A percentile compares a stretch with the other conserved stretches of the same genome.
These are phyloP conservation scores for Wasmannia auropunctata DNA, from an alignment of 1,140 invertebrate species.

Conservation along the genomic window DNA sequence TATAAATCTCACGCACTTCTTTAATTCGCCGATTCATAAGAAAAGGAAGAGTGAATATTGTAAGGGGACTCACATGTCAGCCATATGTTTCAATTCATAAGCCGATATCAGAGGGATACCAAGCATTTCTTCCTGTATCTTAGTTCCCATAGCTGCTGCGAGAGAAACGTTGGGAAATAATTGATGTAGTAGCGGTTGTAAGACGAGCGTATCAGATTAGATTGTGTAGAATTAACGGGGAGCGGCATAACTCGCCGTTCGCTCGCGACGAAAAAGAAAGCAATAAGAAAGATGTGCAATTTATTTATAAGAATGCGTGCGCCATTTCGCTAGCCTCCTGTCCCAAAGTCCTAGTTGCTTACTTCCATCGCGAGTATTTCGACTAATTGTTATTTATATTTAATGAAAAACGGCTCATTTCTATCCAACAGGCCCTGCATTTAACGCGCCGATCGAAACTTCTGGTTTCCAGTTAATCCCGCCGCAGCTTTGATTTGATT, in stretches of 20 bases:
- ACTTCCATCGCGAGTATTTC: not conserved
- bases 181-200: constrained; percentile 34
- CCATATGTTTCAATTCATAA: not conserved
- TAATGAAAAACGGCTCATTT: not conserved
- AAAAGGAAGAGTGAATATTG: not conserved
- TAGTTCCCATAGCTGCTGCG: constrained; percentile 18
- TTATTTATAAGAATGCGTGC: not conserved
- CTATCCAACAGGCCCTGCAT: not conserved
- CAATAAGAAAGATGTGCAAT: not conserved
- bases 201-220: constrained; percentile 24
- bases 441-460: not conserved
- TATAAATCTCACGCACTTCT: not conserved
- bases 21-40: not conserved
- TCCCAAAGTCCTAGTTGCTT: not conserved
- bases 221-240: constrained; percentile 24
- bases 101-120: not conserved
- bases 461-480: not conserved
- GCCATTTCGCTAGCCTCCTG: not conserved
- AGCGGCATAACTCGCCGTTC: not conserved
- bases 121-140: not conserved
- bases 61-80: not conserved
- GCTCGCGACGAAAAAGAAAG: not conserved
- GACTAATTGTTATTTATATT: not conserved
- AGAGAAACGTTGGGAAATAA: constrained; percentile 32
- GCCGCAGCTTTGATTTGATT: not conserved